Evolutionary conservation across 2,113 vertebrate species (phyloP).

Genomic region (Tupaia tana): DNA sequence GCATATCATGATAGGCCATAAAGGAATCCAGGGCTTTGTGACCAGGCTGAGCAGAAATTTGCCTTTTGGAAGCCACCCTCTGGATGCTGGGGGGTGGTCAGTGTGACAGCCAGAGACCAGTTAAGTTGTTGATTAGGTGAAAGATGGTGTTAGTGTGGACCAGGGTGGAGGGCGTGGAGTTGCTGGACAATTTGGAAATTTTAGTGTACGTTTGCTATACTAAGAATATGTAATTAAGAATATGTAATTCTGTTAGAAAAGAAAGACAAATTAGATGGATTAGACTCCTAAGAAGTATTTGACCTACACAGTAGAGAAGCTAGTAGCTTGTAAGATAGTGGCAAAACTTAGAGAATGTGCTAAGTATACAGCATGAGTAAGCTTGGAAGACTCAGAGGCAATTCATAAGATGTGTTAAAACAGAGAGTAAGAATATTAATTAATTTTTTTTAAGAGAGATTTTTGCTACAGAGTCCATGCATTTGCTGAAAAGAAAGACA

Average conservation of each 20-base stretch:
- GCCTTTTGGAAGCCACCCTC: neutral
- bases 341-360: conserved; percentile 27
- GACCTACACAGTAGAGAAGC: neutral
- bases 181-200: conserved; percentile 30
- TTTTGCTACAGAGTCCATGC: no score
- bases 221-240: conserved; percentile 24
- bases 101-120: neutral
- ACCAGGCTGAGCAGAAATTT: neutral
- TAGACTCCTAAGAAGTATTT: neutral
- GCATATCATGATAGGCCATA: neutral
- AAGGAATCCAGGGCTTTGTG: neutral
- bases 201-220: neutral
- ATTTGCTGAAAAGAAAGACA: no score
- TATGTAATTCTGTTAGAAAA: conserved; percentile 14
- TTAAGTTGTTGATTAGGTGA: neutral
- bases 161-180: neutral
- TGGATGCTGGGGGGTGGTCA: neutral
- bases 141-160: neutral
- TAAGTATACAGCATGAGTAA: conserved; percentile 20
- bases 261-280: neutral
- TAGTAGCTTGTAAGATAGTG: conserved; percentile 6
- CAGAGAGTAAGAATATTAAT: neutral
- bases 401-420: neutral
- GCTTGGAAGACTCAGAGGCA: neutral
- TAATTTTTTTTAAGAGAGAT: no score